phyloP scores from a whole-genome alignment of 1,140 invertebrate genomes.

The Drosophila nebulosa region DNA sequence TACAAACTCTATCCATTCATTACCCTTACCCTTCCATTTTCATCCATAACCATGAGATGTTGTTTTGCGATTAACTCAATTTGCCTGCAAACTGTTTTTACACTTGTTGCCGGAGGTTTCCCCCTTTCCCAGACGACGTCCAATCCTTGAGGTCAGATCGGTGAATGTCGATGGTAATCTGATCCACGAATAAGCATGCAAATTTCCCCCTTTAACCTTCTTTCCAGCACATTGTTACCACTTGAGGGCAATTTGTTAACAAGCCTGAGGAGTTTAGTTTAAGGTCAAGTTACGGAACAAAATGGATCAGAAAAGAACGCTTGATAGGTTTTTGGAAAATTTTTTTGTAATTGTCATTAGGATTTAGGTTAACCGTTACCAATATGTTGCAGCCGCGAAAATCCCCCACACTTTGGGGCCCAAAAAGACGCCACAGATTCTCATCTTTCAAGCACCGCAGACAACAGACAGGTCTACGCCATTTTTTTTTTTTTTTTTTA shows the following conservation, averaged over 20 bases:
- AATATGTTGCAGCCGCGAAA: too few species aligned
- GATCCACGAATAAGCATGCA: constrained; percentile 59
- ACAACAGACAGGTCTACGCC: constrained; percentile 10
- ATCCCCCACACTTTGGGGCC: too few species aligned
- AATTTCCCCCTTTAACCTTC: constrained; percentile 40
- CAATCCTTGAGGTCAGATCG: constrained; percentile 32
- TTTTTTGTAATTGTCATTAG: too few species aligned
- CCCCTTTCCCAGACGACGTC: constrained; percentile 9
- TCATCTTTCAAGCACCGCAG: neutral
- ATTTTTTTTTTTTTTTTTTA: constrained; percentile 43
- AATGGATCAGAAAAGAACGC: neutral
- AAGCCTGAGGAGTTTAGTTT: constrained; percentile 20
- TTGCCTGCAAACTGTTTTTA: constrained; percentile 64
- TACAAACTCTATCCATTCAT: neutral
- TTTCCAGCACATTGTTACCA: constrained; percentile 14
- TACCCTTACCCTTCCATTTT: constrained; percentile 4
- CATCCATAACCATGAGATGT: constrained; percentile 36
- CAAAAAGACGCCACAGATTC: too few species aligned
- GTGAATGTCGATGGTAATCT: constrained; percentile 60
- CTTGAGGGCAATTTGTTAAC: constrained; percentile 64
- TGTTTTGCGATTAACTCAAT: constrained; percentile 65
- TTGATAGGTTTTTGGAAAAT: too few species aligned
- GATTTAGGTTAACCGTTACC: too few species aligned
- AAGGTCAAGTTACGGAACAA: neutral
- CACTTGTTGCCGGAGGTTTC: constrained; percentile 58